phyloP scores from a whole-genome alignment of 2,113 vertebrate genomes.

The Nesogale talazaci region DNA sequence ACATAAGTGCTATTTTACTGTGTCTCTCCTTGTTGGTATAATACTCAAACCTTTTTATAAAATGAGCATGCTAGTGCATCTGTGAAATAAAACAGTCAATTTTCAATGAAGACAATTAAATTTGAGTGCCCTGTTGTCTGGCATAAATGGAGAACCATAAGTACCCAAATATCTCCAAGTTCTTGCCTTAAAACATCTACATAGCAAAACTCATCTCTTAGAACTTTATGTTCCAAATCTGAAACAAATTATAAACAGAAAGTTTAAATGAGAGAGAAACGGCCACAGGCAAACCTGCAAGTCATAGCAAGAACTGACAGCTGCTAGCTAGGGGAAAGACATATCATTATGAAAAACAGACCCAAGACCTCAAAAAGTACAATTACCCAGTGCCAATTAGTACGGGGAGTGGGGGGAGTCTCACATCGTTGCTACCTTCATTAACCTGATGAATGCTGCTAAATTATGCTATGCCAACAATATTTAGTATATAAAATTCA shows the following conservation, averaged over 20 bases:
- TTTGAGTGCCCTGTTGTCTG: background rate
- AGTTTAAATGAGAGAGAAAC: background rate
- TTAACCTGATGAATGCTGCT: background rate
- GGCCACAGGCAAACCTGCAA: background rate
- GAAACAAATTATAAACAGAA: constrained; percentile 37
- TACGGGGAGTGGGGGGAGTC: background rate
- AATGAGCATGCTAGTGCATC: background rate
- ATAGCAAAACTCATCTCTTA: background rate
- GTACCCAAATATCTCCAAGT: constrained; percentile 27
- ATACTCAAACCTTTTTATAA: constrained; percentile 8
- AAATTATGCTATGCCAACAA: background rate
- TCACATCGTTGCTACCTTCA: background rate
- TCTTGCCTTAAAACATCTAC: background rate
- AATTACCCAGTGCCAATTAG: background rate
- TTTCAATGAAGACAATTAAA: background rate
- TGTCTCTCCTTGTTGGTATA: background rate
- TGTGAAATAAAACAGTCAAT: background rate
- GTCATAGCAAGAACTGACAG: constrained; percentile 24
- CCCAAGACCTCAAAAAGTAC: background rate
- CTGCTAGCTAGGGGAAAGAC: background rate
- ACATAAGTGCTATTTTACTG: background rate
- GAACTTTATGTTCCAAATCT: constrained; percentile 37
- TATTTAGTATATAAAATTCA: background rate
- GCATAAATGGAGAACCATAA: constrained; percentile 1
- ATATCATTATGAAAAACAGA: constrained; percentile 12